Evolutionary conservation across 92 coral and sea anemone genomes (phyloP), one percentile per base, ranked within the genome.

Genomic region (Scolanthus callimorphus): DNA sequence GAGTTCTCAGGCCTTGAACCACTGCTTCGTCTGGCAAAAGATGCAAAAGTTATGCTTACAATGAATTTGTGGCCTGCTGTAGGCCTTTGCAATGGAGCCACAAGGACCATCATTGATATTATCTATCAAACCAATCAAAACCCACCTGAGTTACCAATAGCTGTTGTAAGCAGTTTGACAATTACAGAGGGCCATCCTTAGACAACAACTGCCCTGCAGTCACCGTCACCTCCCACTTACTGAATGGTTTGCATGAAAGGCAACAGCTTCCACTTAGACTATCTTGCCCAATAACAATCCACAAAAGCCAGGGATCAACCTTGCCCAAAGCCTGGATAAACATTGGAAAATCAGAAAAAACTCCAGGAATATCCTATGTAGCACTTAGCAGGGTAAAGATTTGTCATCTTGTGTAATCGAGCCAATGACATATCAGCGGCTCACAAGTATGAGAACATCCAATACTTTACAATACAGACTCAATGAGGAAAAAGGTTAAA

Each of bases 141-240:
- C 21, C 74, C 80, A n/a, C n/a, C n/a, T n/a, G n/a, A n/a, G n/a
- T n/a, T n/a, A n/a, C n/a, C n/a, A n/a, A n/a, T n/a, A n/a, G 37
- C 80, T 67, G 38, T 48, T 60, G 67, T 56, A 76, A 57, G 27
- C 48, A 67, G 60, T 76, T 76, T 67, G 83, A 76, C 70, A 62
- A 69, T 60, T 77, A 77, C 49, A 70, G 51, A 68, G 84, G 78
- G 61, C 78, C 78, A 49, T 61, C 45, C 17, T 77, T 43, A 77
- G 64, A 54, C 37, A 53, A 29, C 29, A 45, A 31, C 51, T 37
- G 41, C 68, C 82, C 67, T 29, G 77, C 83, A 27, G 55, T 77
- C 20, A 61, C 71, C 37, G 78, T 69, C 24, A 53, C 73, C 12
- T 20, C 73, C 2, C 30, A 74, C 13, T 25, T 50, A 57, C 43